These are phyloP conservation scores for Lucilia sericata DNA, from an alignment of 1,140 invertebrate species.

Conservation along the genomic window DNA sequence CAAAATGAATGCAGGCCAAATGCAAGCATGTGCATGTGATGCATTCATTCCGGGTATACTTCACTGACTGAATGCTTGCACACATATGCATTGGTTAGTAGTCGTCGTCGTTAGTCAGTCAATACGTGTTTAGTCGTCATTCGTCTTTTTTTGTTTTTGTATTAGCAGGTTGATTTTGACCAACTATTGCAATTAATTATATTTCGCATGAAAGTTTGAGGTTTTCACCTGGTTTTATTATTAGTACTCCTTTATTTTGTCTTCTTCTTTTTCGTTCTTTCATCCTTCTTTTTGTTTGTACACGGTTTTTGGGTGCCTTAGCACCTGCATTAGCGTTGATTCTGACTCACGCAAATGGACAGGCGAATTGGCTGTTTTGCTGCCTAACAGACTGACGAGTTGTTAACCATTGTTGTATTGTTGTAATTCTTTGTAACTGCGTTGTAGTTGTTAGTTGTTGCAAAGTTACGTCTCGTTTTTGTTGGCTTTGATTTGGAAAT, in stretches of 20 bases:
- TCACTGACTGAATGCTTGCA: background rate
- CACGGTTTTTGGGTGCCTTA: background rate
- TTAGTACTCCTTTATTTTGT: background rate
- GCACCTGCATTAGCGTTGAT: background rate
- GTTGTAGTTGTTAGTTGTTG: too few relatives aligned
- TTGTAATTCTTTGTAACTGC: too few relatives aligned
- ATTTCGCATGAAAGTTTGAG: conserved; percentile 20
- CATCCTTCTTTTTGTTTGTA: too few relatives aligned
- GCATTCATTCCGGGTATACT: background rate
- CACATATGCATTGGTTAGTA: background rate
- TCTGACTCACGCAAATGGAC: background rate
- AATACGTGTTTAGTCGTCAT: conserved; percentile 26
- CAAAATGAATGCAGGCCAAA: background rate
- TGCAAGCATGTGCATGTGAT: background rate
- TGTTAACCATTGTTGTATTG: too few relatives aligned
- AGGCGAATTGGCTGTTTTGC: too few relatives aligned
- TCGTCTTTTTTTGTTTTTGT: background rate
- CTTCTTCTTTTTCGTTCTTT: background rate
- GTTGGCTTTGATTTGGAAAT: too few relatives aligned
- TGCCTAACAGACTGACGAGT: too few relatives aligned
- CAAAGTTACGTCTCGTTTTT: too few relatives aligned
- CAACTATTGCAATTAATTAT: conserved; percentile 12
- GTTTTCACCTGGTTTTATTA: background rate
- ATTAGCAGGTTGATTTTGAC: conserved; percentile 23
- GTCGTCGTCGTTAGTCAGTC: too few relatives aligned